Conservation (phyloP, 2,797 vertebrate species). For the Myotis planiceps region DNA sequence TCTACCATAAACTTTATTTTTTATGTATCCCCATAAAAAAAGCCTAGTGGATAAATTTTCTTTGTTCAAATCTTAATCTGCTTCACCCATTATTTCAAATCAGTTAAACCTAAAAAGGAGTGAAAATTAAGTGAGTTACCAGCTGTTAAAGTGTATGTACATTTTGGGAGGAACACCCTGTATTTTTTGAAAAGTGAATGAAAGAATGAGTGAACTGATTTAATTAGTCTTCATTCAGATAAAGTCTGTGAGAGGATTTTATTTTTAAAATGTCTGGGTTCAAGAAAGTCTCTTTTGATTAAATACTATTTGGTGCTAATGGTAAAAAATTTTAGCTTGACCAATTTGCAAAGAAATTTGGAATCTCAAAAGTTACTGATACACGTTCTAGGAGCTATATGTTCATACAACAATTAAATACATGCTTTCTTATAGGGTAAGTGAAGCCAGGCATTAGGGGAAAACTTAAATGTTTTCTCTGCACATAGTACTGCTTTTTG, state of each 20-base stretch:
- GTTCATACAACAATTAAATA: background rate
- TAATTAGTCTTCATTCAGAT: background rate
- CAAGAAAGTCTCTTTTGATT: background rate
- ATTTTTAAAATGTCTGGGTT: background rate
- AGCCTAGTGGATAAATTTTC: too few relatives aligned
- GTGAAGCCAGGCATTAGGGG: background rate
- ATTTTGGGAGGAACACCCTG: too few relatives aligned
- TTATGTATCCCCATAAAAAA: too few relatives aligned
- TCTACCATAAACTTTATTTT: too few relatives aligned
- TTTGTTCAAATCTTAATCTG: too few relatives aligned
- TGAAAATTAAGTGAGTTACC: too few relatives aligned
- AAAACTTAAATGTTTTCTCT: background rate
- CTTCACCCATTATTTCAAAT: too few relatives aligned
- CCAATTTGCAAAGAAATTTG: background rate
- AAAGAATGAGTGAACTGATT: background rate
- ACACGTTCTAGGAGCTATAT: background rate
- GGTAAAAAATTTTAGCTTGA: conserved; percentile 2
- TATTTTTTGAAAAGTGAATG: background rate
- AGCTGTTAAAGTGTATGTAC: too few relatives aligned
- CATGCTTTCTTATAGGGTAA: background rate
- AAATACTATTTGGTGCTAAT: background rate
- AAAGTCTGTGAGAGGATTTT: background rate
- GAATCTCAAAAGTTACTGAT: background rate
- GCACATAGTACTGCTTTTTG: background rate
- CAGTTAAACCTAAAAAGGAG: too few relatives aligned